Evolutionary conservation across 1,140 invertebrate species (phyloP), one percentile per base, ranked within the genome.

Genomic region (Scaptodrosophila lebanonensis): DNA sequence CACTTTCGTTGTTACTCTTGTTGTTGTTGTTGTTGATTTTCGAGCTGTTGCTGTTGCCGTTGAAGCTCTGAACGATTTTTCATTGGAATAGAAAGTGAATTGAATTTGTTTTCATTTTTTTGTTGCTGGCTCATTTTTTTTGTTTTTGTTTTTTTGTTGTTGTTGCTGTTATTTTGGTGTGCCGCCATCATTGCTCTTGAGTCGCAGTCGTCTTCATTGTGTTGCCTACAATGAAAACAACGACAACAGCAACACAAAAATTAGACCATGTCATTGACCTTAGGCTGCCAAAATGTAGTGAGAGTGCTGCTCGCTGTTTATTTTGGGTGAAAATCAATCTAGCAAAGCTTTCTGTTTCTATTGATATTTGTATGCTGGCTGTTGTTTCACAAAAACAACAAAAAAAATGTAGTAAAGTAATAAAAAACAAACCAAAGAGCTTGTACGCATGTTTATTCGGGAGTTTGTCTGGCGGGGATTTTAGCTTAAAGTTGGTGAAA

Each of bases 51-150:
- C 70, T 75, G 52, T 40, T 59, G 72, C 47, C 63, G 59, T 61
- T 35, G 66, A 73, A 77, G 75, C 75, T 79, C 62, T 73, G 75
- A 72, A 75, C 69, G 63, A 84, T 84, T 82, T 84, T 84, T 84
- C 82, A 84, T 82, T 82, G 82, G 82, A 84, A 84, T 84, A 84
- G 82, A 84, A 84, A 84, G 82, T 84, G 82, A 84, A 84, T 84
- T 84, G 76, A 65, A 71, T 71, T 83, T 76, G 63, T 71, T 75
- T 69, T 82, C 60, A 58, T 33, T 17, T 40, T 15, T 22, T 43
- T 38, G 43, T 38, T 25, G 27, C 8, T 17, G 6, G n/a, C n/a
- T n/a, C n/a, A n/a, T n/a, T n/a, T n/a, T 17, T 44, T 32, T 13
- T 52, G 36, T 30, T 44, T 11, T 25, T 33, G 15, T 12, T 42